These are phyloP conservation scores for Paracyprichromis sp. DNA, from an alignment of 2,113 vertebrate genomes.

Conservation along the genomic window DNA sequence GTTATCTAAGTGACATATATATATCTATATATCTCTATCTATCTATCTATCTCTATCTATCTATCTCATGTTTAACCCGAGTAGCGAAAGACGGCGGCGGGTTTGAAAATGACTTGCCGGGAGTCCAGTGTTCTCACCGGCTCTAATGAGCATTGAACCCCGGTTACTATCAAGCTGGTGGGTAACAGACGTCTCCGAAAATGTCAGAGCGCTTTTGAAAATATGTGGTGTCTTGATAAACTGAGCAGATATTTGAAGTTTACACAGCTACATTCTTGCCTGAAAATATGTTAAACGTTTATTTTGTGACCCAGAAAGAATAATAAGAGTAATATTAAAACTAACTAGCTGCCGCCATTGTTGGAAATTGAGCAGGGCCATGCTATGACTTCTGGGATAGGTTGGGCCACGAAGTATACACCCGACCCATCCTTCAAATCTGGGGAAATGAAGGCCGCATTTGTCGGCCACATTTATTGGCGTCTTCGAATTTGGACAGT, in stretches of 20 bases:
- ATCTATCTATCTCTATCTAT: too few species aligned
- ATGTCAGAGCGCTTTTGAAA: accelerated
- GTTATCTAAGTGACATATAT: too few species aligned
- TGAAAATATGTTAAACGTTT: neutral
- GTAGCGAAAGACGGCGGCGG: accelerated
- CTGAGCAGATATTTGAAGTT: neutral
- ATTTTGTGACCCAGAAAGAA: neutral
- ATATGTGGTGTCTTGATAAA: too few species aligned
- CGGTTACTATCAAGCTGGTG: accelerated
- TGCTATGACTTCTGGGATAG: neutral
- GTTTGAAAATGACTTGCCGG: accelerated
- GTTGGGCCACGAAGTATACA: neutral
- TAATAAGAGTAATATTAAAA: neutral
- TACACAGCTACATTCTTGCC: neutral
- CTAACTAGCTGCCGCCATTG: neutral
- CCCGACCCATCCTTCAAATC: neutral
- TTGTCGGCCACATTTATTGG: neutral
- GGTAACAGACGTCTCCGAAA: accelerated
- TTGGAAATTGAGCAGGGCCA: neutral
- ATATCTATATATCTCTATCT: too few species aligned
- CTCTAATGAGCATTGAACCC: too few species aligned
- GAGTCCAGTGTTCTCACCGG: accelerated
- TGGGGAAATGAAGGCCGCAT: neutral
- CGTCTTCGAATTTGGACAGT: neutral
- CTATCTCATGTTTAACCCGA: too few species aligned